These are phyloP conservation scores for Eufriesea mexicana DNA, from an alignment of 1,140 invertebrate genomes.

Conservation along the genomic window DNA sequence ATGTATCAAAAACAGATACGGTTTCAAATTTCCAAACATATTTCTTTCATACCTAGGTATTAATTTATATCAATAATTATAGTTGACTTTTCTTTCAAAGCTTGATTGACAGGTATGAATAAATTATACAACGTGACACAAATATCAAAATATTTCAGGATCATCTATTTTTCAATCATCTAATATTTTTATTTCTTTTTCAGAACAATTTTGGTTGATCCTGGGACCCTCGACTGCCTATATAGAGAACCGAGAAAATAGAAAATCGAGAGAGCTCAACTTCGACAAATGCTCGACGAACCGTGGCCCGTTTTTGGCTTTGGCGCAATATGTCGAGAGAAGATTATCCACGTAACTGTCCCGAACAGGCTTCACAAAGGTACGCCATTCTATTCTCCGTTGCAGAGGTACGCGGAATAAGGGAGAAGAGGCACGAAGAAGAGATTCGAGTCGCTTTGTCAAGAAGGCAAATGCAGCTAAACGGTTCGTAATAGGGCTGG, in stretches of 20 bases:
- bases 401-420: slow-evolving; percentile 41
- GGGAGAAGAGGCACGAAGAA: slow-evolving; percentile 47
- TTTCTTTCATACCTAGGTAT: too few species aligned
- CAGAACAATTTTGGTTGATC: too few species aligned
- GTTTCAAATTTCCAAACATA: too few species aligned
- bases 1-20: too few species aligned
- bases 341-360: slow-evolving; percentile 80
- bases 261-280: neutral
- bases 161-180: too few species aligned
- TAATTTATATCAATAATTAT: too few species aligned
- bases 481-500: slow-evolving; percentile 77
- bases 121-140: too few species aligned
- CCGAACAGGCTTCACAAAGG: slow-evolving; percentile 44
- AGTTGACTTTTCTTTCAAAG: too few species aligned
- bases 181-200: too few species aligned
- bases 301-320: slow-evolving; percentile 75
- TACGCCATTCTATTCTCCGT: slow-evolving; percentile 31
- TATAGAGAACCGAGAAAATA: neutral
- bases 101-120: too few species aligned
- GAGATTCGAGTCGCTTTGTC: slow-evolving; percentile 80
- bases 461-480: slow-evolving; percentile 81
- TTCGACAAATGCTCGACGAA: slow-evolving; percentile 69
- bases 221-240: too few species aligned
- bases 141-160: too few species aligned
- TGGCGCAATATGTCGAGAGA: slow-evolving; percentile 74